Conservation (phyloP, 2,888 invertebrate genomes). For the Catocala sponsa region DNA sequence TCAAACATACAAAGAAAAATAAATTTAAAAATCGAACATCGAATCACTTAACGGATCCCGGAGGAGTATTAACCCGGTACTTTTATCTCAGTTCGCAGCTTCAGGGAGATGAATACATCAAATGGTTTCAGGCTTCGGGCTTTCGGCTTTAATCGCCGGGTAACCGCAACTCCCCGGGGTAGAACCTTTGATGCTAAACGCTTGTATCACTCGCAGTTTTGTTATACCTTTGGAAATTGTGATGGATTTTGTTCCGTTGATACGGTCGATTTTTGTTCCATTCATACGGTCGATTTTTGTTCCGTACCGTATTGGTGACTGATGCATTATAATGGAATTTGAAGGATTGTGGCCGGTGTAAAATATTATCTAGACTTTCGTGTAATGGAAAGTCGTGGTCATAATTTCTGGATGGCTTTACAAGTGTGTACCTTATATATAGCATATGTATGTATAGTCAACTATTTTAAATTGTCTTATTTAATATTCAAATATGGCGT, state of each 20-base stretch:
- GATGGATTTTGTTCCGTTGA: slow-evolving; percentile 1
- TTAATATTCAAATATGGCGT: too few relatives aligned
- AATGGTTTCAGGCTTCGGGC: slow-evolving; percentile 61
- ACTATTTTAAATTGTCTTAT: too few relatives aligned
- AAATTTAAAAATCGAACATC: slow-evolving; percentile 56
- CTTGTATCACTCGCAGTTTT: slow-evolving; percentile 49
- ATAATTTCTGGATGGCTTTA: too few relatives aligned
- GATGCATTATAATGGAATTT: too few relatives aligned
- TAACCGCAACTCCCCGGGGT: slow-evolving; percentile 64
- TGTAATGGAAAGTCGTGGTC: too few relatives aligned
- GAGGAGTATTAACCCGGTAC: slow-evolving; percentile 61
- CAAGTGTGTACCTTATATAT: too few relatives aligned
- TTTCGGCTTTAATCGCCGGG: slow-evolving; percentile 74
- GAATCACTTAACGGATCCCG: slow-evolving; percentile 61
- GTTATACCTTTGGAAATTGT: slow-evolving; percentile 22
- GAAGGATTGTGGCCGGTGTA: not conserved
- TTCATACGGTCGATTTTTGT: not conserved
- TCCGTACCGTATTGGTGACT: not conserved
- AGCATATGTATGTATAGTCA: too few relatives aligned
- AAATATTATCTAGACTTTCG: too few relatives aligned
- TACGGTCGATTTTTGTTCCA: not conserved
- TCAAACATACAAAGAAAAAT: slow-evolving; percentile 36
- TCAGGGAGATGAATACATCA: slow-evolving; percentile 76
- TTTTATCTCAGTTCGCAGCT: slow-evolving; percentile 64
- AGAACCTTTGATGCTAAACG: slow-evolving; percentile 63